phyloP scores from a whole-genome alignment of 2,113 vertebrate species.

The Spermophilus dauricus region DNA sequence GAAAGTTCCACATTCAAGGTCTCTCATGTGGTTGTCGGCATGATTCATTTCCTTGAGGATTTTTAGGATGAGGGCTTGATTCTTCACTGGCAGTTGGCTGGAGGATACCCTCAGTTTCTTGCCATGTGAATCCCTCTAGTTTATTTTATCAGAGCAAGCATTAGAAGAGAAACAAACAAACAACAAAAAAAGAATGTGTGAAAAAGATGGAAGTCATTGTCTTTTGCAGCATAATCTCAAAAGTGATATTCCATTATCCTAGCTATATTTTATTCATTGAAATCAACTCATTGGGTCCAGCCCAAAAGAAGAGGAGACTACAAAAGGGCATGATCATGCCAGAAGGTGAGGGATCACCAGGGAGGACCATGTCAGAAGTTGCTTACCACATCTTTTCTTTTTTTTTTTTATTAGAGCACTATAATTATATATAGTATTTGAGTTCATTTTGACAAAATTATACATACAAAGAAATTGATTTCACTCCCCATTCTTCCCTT shows the following conservation, averaged over 20 bases:
- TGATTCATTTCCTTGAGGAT: background rate
- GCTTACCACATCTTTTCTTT: background rate
- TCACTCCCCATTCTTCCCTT: too few relatives aligned
- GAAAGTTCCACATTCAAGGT: background rate
- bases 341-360: background rate
- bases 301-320: background rate
- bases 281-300: background rate
- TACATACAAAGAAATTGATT: too few relatives aligned
- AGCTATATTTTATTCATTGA: background rate
- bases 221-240: background rate
- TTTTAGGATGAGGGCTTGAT: background rate
- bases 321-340: too few relatives aligned
- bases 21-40: too few relatives aligned
- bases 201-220: background rate
- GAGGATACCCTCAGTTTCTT: background rate
- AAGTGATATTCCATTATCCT: background rate
- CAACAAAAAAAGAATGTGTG: background rate
- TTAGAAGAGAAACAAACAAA: background rate
- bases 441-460: too few relatives aligned
- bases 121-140: background rate
- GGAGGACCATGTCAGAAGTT: background rate
- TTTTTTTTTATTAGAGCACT: too few relatives aligned
- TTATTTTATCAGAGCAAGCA: background rate
- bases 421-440: too few relatives aligned
- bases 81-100: background rate